Base-by-base conservation (phyloP, 2,888 invertebrate species). In the Hyppa rectilinea region DNA sequence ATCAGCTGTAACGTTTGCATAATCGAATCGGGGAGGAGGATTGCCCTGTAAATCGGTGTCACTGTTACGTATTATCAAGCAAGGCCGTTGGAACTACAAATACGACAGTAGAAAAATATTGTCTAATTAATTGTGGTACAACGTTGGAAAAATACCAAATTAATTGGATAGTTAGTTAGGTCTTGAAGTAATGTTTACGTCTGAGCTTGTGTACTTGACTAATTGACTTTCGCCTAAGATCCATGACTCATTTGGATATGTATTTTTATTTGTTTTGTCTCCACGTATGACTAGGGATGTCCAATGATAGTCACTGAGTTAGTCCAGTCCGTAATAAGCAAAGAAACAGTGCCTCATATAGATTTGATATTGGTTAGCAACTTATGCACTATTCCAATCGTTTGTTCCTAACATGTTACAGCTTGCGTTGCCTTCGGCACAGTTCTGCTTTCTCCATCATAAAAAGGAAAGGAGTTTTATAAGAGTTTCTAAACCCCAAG, bases 381-480 rank as follows among this genome's bases (percentile, higher is more conserved):
- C 53, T 31, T 56, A 66, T 66, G 65, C 72, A 78, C 66, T 79
- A 67, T 58, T 82, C 56, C 56, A 72, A 66, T 66, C 31, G 26
- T 63, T n/a, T 45, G 63, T 53, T 64, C 60, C 67, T 60, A 66
- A 74, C 83, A 80, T 73, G 49, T 67, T 64, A 72, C 47, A 59
- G 59, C 40, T 66, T 60, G 29, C 29, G 29, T 58, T 64, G 80
- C 83, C 83, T 58, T 31, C 58, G 75, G 83, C 80, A 56, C 12
- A 72, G 56, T 56, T 79, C 45, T 73, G 75, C 83, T 79, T 80
- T 79, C 80, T 73, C 80, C 66, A 43, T 79, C 80, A 53, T 82
- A 80, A 82, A 78, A 79, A 82, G 66, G 80, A 78, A 79, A 82
- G 83, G 78, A 79, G 83, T 80, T 79, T 82, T 63, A 82, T 53